Percentiles rank a stretch among this genome's conserved stretches.
Conservation (phyloP, 2,797 vertebrate genomes). For the Peromyscus melanophrys region DNA sequence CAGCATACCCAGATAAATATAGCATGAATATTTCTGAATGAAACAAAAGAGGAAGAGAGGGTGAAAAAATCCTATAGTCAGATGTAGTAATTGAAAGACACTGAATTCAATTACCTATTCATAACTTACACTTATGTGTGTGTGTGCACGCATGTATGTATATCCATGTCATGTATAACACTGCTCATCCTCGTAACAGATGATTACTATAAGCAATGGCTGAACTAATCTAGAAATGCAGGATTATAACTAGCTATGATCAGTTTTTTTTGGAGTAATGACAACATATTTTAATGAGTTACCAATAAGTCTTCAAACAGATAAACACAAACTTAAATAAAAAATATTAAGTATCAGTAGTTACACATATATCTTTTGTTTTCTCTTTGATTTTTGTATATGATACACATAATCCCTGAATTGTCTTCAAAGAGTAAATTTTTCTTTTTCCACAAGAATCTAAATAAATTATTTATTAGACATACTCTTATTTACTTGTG, state of each 20-base stretch:
- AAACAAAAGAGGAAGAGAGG: slow-evolving; percentile 43
- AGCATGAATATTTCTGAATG: slow-evolving; percentile 49
- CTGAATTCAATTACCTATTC: background rate
- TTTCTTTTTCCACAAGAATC: slow-evolving; percentile 35
- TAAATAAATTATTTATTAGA: slow-evolving; percentile 39
- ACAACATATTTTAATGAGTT: slow-evolving; percentile 29
- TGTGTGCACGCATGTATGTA: background rate
- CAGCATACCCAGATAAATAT: background rate
- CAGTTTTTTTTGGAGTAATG: slow-evolving; percentile 41
- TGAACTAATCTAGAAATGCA: slow-evolving; percentile 2
- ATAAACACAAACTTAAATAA: slow-evolving; percentile 44
- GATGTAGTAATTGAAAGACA: slow-evolving; percentile 26
- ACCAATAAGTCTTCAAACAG: slow-evolving; percentile 44
- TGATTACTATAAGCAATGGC: slow-evolving; percentile 3
- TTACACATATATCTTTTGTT: slow-evolving; percentile 54
- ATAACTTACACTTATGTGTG: background rate
- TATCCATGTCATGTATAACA: background rate
- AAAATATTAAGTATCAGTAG: slow-evolving; percentile 39
- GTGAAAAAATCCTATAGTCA: background rate
- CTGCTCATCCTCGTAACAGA: background rate
- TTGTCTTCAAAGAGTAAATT: slow-evolving; percentile 24
- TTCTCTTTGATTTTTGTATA: slow-evolving; percentile 54
- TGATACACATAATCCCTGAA: slow-evolving; percentile 1
- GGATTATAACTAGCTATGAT: slow-evolving; percentile 4
- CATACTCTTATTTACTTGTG: slow-evolving; percentile 45